Base-by-base conservation (phyloP, 2,113 vertebrate genomes). In the Numenius arquata region DNA sequence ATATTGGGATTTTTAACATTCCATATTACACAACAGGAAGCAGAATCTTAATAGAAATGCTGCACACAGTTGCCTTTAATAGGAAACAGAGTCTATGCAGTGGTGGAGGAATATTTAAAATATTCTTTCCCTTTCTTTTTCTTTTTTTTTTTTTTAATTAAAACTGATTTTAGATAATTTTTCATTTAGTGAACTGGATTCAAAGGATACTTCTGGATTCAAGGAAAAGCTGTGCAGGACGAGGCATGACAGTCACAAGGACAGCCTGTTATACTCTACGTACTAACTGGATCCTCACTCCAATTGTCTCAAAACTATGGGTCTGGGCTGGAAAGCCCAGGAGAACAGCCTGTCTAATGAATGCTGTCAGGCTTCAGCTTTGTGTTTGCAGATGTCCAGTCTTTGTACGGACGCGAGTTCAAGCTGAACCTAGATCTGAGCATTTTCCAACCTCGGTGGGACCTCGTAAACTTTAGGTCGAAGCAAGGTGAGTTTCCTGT, bases 11-110 rank as follows among this genome's bases (percentile, higher is more conserved):
- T 95, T 95, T 97, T 96, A 81, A 80, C 95, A 95, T 97, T 96
- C 95, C 92, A n/a, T 89, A 90, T 93, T 72, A 96, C 88, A 95
- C 71, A 95, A 97, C 89, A 96, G 95, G 92, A 97, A 97, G 85
- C 82, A 87, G 78, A 93, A 92, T 83, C 80, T 86, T 95, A 96
- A 85, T 68, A 73, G 76, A 89, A 93, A 89, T 7, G 3, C 72
- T 90, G 53, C 50, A 70, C 62, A 93, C n/a, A 56, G 55, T 92
- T 87, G 84, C 53, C 68, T 95, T 79, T 97, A 97, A 96, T 81
- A 89, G 76, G 82, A 91, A 97, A 91, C 87, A 94, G 91, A 84
- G 22, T 72, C 65, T 58, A 53, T 68, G 45, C 29, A 32, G 43
- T 6, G 9, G 21, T 85, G 25, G 59, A 77, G 19, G 56, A 82